phyloP scores from a whole-genome alignment of 2,797 vertebrate species.

The Trematomus bernacchii region DNA sequence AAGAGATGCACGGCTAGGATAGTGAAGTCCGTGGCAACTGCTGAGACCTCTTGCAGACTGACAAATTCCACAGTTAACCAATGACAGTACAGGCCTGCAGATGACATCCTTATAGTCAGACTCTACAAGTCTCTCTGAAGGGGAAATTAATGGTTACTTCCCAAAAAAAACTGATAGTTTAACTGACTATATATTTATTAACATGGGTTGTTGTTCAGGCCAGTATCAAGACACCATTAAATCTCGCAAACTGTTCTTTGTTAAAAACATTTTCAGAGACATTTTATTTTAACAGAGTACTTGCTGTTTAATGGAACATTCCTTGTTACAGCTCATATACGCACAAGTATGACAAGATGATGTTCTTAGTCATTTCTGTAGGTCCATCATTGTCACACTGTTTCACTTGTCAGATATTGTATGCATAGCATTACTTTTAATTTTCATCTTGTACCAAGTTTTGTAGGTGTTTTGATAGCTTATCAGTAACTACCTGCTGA shows the following conservation, averaged over 20 bases:
- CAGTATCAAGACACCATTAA: constrained; percentile 33
- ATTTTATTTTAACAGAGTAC: constrained; percentile 40
- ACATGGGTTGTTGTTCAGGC: constrained; percentile 29
- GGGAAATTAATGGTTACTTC: constrained; percentile 56
- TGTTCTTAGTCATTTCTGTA: constrained; percentile 32
- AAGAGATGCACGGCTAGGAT: constrained; percentile 32
- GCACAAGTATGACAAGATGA: constrained; percentile 68
- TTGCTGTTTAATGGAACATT: constrained; percentile 70
- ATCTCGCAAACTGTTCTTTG: constrained; percentile 41
- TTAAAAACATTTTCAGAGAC: constrained; percentile 15
- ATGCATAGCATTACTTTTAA: constrained; percentile 36
- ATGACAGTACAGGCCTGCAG: constrained; percentile 31
- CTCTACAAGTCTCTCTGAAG: constrained; percentile 15
- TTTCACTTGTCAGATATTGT: constrained; percentile 21
- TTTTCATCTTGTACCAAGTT: constrained; percentile 17
- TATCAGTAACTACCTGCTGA: neutral
- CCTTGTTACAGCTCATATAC: constrained; percentile 74
- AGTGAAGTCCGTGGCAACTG: constrained; percentile 42
- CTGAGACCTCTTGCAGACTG: constrained; percentile 11
- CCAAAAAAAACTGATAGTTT: constrained; percentile 31
- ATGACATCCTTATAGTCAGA: constrained; percentile 16
- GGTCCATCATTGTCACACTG: constrained; percentile 25
- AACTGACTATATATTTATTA: constrained; percentile 39
- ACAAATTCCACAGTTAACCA: constrained; percentile 44
- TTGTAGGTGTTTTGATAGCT: constrained; percentile 15